Conservation (phyloP, 2,888 invertebrate genomes). For the Conistra vaccinii region DNA sequence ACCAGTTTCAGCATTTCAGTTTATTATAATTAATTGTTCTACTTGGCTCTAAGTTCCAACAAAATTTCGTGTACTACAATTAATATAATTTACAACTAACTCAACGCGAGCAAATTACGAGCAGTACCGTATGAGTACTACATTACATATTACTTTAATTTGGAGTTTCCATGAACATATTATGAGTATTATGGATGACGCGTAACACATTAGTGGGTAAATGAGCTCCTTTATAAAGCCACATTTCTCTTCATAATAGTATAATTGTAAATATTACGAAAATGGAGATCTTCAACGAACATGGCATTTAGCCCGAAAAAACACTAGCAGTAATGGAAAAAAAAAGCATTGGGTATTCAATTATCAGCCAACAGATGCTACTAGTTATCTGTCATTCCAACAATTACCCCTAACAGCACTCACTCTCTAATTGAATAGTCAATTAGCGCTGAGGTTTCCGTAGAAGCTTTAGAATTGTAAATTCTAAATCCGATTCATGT, state of each 20-base stretch:
- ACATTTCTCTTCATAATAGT: slow-evolving; percentile 24
- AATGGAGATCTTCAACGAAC: not conserved
- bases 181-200: slow-evolving; percentile 32
- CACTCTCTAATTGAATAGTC: slow-evolving; percentile 7
- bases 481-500: not conserved
- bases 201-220: slow-evolving; percentile 33
- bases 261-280: not conserved
- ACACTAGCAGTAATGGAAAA: not conserved
- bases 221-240: slow-evolving; percentile 27
- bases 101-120: slow-evolving; percentile 16
- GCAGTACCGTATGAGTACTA: slow-evolving; percentile 6
- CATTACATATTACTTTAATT: slow-evolving; percentile 39
- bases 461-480: slow-evolving; percentile 6
- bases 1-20: slow-evolving; percentile 13
- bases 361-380: not conserved
- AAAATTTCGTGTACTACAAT: slow-evolving; percentile 35
- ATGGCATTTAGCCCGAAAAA: not conserved
- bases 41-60: slow-evolving; percentile 29
- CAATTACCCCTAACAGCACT: not conserved
- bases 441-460: slow-evolving; percentile 14
- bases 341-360: not conserved
- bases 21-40: slow-evolving; percentile 47
- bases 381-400: slow-evolving; percentile 8
- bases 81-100: slow-evolving; percentile 48
- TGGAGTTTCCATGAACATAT: slow-evolving; percentile 34